phyloP scores from a whole-genome alignment of 53 echinoderm and acorn worm species.

The Apostichopus leukothele region DNA sequence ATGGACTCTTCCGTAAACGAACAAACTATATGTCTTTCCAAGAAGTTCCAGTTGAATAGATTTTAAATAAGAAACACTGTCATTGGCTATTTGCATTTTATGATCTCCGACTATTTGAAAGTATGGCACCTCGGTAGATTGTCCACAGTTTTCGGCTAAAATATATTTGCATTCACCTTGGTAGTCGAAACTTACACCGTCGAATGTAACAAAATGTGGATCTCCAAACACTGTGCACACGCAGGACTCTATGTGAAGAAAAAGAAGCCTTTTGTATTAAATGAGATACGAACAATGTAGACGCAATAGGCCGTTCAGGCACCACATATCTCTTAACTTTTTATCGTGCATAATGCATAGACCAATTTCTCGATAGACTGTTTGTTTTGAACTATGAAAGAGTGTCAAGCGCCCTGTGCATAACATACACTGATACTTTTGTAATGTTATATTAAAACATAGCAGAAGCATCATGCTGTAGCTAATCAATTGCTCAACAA shows the following conservation, averaged over 20 bases:
- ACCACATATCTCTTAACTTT: too few relatives aligned
- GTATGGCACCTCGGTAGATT: neutral
- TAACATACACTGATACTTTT: too few relatives aligned
- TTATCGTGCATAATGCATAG: too few relatives aligned
- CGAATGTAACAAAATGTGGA: slow-evolving; percentile 6
- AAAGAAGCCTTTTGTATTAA: neutral
- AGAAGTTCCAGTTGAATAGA: neutral
- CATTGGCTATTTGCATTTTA: neutral
- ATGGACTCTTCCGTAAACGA: slow-evolving; percentile 1
- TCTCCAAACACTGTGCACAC: slow-evolving; percentile 24
- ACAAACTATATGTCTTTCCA: neutral
- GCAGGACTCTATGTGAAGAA: neutral
- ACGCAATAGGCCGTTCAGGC: too few relatives aligned
- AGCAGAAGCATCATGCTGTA: neutral
- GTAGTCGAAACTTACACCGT: slow-evolving; percentile 4
- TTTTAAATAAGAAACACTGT: neutral
- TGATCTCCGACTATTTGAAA: slow-evolving; percentile 7
- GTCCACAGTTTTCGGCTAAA: neutral
- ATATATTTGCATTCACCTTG: slow-evolving; percentile 26
- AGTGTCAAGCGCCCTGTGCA: too few relatives aligned
- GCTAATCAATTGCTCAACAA: too few relatives aligned
- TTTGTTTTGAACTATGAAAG: too few relatives aligned
- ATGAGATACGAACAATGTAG: too few relatives aligned
- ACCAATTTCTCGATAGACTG: too few relatives aligned
- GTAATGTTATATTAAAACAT: too few relatives aligned